Conservation (phyloP, 1,140 invertebrate genomes). For the silkworm (Bombyx mori) region DNA sequence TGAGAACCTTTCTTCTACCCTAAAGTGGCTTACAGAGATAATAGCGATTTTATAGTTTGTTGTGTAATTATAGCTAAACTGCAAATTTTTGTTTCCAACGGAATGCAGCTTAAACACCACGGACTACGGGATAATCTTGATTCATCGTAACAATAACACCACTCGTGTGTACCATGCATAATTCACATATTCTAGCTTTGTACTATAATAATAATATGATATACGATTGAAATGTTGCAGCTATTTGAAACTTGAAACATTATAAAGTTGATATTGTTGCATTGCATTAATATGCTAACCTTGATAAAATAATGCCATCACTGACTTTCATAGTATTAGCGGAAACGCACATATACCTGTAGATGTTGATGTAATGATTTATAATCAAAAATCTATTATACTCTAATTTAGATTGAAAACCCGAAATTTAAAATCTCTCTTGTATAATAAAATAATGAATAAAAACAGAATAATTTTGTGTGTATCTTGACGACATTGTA, state of each 20-base stretch:
- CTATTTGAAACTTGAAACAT: no score
- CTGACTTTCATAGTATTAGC: conserved; percentile 13
- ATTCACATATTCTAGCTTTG: conserved; percentile 9
- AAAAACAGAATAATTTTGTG: no score
- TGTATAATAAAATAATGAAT: no score
- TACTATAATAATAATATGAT: not conserved
- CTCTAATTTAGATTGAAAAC: no score
- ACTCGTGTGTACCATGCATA: conserved; percentile 8
- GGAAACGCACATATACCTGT: conserved; percentile 17
- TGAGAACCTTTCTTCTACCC: no score
- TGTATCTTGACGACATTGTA: no score
- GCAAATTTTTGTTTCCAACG: conserved; percentile 35
- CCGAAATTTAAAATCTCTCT: no score
- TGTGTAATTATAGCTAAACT: no score
- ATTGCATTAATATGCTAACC: conserved; percentile 7
- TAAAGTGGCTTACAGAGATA: no score
- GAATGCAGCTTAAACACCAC: conserved; percentile 64
- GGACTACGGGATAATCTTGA: conserved; percentile 34
- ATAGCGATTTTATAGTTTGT: no score
- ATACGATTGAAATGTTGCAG: no score
- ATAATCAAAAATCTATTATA: no score
- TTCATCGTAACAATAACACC: conserved; percentile 23
- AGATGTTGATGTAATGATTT: conserved; percentile 1
- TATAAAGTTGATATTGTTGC: conserved; percentile 20
- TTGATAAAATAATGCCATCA: conserved; percentile 54